Evolutionary conservation across 2,113 vertebrate species (phyloP), one percentile per base, ranked within the genome.

Genomic region (Hucho hucho): DNA sequence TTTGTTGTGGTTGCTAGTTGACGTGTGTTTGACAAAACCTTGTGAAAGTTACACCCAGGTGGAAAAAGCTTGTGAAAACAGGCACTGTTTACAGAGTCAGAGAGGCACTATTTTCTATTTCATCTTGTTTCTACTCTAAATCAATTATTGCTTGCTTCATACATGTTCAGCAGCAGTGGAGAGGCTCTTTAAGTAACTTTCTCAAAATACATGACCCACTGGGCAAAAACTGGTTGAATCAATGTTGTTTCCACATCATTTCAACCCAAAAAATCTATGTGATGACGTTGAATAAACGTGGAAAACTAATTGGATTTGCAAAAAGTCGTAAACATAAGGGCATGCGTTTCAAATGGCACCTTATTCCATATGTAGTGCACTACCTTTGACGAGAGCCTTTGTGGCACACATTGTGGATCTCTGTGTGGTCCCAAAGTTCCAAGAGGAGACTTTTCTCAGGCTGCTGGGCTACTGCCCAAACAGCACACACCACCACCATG

Each of bases 31-130:
- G 77, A 82, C 80, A 24, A 78, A 84, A 73, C 76, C 81, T 78
- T 75, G 90, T 90, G 83, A 87, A 91, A 89, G 82, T 85, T 46
- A 69, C 86, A 76, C 79, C 76, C 69, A 58, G 83, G 88, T 89
- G 86, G 84, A 80, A 89, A 81, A 56, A 73, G 81, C 81, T 87
- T 88, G 84, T 87, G 77, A 87, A 89, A 91, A 86, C 82, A 87
- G 73, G 83, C 78, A 47, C 67, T 85, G 76, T 83, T 86, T 77
- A 80, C 81, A 80, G 81, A 87, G 82, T 86, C 76, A 12, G 75
- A 3, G 43, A 68, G 65, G 78, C 78, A 78, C 73, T 73, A 73
- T 78, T 77, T 76, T 84, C 72, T 47, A 4, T 72, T 64, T 65
- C 61, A 28, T 67, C 80, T 74, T 7, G 43, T 70, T 66, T 81